phyloP scores from a whole-genome alignment of 1,140 invertebrate species.

The Caligus rogercresseyi region DNA sequence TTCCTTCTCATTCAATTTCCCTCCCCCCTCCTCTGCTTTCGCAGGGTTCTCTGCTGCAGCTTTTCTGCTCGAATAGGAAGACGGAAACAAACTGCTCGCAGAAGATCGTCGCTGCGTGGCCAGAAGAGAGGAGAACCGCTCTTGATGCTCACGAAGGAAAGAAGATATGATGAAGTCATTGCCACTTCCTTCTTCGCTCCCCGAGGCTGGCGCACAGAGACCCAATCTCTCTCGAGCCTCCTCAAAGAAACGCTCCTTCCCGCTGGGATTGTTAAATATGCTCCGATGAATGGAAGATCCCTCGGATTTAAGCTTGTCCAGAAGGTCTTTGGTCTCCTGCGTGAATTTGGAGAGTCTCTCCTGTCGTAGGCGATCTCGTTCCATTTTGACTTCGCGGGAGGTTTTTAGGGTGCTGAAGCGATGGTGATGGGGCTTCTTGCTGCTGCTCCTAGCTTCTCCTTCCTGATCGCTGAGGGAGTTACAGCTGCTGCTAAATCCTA shows the following conservation, averaged over 20 bases:
- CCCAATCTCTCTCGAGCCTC: slow-evolving; percentile 21
- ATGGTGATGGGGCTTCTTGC: neutral
- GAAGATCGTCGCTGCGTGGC: neutral
- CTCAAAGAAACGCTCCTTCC: slow-evolving; percentile 22
- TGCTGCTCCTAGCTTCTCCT: neutral
- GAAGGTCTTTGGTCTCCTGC: slow-evolving; percentile 14
- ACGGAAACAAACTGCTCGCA: neutral
- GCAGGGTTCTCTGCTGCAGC: neutral
- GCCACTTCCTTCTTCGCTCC: neutral
- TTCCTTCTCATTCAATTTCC: too few species aligned
- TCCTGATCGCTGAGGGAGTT: neutral
- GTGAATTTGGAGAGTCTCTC: slow-evolving; percentile 20
- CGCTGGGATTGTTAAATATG: neutral
- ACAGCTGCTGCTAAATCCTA: slow-evolving; percentile 1
- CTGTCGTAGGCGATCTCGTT: slow-evolving; percentile 23
- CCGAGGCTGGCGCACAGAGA: neutral
- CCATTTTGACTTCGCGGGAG: slow-evolving; percentile 24
- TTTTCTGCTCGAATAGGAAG: neutral
- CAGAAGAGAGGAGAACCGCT: slow-evolving; percentile 3
- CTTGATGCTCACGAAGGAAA: slow-evolving; percentile 15
- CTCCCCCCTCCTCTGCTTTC: neutral
- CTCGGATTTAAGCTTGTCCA: slow-evolving; percentile 6
- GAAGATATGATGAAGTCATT: neutral
- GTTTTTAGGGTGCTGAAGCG: slow-evolving; percentile 22
- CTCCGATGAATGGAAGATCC: slow-evolving; percentile 20